A percentile compares a stretch with the other conserved stretches of the same genome.
These are phyloP conservation scores for Luffia ferchaultella DNA, from an alignment of 2,888 invertebrate genomes.

Conservation along the genomic window DNA sequence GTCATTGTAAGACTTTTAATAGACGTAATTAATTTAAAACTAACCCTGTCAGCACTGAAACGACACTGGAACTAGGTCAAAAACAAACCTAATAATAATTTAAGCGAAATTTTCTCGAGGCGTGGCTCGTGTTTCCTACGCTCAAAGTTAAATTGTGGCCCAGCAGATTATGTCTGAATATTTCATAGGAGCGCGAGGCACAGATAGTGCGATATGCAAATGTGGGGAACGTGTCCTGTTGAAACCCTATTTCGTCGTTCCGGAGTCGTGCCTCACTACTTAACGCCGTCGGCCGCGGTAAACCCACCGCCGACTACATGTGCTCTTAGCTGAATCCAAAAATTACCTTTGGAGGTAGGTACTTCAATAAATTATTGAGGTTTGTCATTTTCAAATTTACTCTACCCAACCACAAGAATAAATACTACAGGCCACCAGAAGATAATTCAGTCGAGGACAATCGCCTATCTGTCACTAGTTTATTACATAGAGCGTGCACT, in stretches of 20 bases:
- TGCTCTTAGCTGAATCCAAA: no score
- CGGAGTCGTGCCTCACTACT: slow-evolving; percentile 28
- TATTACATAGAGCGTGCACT: no score
- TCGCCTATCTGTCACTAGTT: no score
- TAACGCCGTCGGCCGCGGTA: slow-evolving; percentile 24
- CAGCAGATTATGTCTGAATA: slow-evolving; percentile 31
- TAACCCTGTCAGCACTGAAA: neutral
- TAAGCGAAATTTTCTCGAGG: neutral
- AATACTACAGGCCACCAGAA: no score
- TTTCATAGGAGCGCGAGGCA: slow-evolving; percentile 26
- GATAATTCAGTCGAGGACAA: no score
- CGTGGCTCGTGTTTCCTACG: slow-evolving; percentile 5
- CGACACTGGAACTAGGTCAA: neutral
- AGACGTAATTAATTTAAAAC: neutral
- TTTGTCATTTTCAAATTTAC: no score
- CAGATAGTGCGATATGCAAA: slow-evolving; percentile 29
- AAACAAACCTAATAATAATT: neutral
- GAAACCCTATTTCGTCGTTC: slow-evolving; percentile 25
- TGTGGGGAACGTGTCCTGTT: slow-evolving; percentile 29
- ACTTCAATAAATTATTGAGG: no score
- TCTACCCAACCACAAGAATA: no score
- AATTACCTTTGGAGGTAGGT: no score
- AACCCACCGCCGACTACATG: slow-evolving; percentile 7
- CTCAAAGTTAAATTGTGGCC: slow-evolving; percentile 20
- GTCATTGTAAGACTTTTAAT: no score